Conservation (phyloP, 2,888 invertebrate species). For the Nomada ferruginata region DNA sequence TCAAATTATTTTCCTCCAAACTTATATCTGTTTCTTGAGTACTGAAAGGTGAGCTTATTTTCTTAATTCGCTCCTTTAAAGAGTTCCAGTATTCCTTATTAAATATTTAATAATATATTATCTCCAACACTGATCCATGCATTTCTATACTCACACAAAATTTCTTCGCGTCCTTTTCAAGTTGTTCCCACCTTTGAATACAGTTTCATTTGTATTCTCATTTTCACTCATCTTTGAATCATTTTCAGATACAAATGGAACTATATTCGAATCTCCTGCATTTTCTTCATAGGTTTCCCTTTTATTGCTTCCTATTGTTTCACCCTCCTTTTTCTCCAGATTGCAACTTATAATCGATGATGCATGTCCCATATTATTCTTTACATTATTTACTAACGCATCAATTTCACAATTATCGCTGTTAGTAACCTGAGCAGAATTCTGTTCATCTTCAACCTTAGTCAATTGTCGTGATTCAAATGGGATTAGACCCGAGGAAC, state of each 20-base stretch:
- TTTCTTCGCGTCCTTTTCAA: slow-evolving; percentile 75
- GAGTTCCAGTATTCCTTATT: not conserved
- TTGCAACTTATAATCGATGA: slow-evolving; percentile 4
- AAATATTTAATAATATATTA: not conserved
- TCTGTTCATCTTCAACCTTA: not conserved
- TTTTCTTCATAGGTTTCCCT: slow-evolving; percentile 21
- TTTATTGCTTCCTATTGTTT: slow-evolving; percentile 23
- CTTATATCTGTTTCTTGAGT: slow-evolving; percentile 39
- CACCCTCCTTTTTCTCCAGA: slow-evolving; percentile 4
- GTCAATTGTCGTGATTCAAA: slow-evolving; percentile 5
- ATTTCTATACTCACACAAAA: slow-evolving; percentile 66
- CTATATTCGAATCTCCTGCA: not conserved
- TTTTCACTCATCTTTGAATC: slow-evolving; percentile 32
- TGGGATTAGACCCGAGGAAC: not conserved
- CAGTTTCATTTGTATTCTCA: slow-evolving; percentile 42
- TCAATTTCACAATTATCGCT: slow-evolving; percentile 5
- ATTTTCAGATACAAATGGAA: slow-evolving; percentile 4
- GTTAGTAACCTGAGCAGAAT: not conserved
- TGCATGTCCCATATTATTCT: not conserved
- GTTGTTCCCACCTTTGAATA: slow-evolving; percentile 50
- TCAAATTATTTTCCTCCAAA: slow-evolving; percentile 47
- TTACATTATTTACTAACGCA: not conserved
- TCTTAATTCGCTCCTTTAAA: not conserved
- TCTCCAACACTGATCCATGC: not conserved
- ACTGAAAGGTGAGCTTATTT: slow-evolving; percentile 45